Conservation (phyloP, 2,113 vertebrate species). For the Irena cyanogastra region DNA sequence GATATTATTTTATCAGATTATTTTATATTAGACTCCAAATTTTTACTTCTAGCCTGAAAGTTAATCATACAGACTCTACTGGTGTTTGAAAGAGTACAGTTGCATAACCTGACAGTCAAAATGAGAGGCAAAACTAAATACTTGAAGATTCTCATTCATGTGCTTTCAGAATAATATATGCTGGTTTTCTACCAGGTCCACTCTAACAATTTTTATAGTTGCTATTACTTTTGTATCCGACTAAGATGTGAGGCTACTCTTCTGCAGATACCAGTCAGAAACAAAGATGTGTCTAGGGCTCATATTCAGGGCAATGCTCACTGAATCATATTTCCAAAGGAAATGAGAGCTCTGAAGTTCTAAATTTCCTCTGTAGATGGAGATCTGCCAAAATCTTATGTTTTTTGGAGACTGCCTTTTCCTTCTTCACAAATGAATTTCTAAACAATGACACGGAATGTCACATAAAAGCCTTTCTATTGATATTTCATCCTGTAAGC, state of each 20-base stretch:
- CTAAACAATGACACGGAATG: conserved; percentile 38
- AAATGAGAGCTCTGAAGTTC: neutral
- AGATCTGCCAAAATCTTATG: neutral
- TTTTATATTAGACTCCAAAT: neutral
- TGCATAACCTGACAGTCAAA: neutral
- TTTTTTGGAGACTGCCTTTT: conserved; percentile 36
- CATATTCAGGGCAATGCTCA: neutral
- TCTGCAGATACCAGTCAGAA: neutral
- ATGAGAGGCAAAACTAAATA: neutral
- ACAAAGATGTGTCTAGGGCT: neutral
- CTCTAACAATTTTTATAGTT: neutral
- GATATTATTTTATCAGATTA: neutral
- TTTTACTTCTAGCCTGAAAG: neutral
- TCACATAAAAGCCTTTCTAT: conserved; percentile 34
- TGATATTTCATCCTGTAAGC: neutral
- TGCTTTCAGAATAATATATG: neutral
- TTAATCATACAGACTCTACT: neutral
- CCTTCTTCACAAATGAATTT: conserved; percentile 40
- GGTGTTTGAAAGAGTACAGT: neutral
- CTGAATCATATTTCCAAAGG: conserved; percentile 40
- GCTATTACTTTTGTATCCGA: neutral
- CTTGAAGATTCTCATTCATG: neutral
- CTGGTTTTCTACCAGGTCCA: neutral
- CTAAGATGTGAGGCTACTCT: neutral
- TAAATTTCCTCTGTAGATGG: neutral